phyloP scores from a whole-genome alignment of 2,888 invertebrate species.

The Drosophila parthenogenetica region DNA sequence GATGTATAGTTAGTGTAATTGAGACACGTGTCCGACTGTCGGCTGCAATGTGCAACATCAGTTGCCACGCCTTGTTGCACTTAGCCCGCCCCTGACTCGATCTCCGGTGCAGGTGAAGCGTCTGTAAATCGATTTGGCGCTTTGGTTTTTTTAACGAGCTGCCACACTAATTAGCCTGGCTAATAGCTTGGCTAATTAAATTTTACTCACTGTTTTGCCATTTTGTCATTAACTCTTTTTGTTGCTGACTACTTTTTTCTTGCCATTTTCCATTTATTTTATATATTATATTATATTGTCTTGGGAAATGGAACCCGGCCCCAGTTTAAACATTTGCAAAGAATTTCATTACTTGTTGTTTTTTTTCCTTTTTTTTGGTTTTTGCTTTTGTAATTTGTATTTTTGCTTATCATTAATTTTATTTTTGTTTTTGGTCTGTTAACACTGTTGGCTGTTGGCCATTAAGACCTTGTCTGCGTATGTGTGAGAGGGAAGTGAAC shows the following conservation, averaged over 20 bases:
- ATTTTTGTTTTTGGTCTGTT: constrained; percentile 19
- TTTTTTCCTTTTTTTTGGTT: constrained; percentile 14
- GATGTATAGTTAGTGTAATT: constrained; percentile 7
- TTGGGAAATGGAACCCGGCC: constrained; percentile 33
- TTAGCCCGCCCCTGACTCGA: too few relatives aligned
- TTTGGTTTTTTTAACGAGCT: constrained; percentile 45
- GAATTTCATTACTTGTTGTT: constrained; percentile 8
- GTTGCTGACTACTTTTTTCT: constrained; percentile 4
- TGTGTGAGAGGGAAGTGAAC: background rate
- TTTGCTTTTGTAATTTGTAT: constrained; percentile 6
- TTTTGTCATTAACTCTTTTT: constrained; percentile 29
- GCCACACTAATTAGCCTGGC: constrained; percentile 59
- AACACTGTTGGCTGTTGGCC: constrained; percentile 35
- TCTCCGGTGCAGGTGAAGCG: constrained; percentile 19
- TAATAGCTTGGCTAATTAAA: constrained; percentile 64
- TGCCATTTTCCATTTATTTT: background rate
- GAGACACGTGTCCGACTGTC: constrained; percentile 34
- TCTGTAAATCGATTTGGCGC: constrained; percentile 54
- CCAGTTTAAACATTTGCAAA: constrained; percentile 28
- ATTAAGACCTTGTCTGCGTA: constrained; percentile 21
- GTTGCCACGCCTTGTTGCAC: background rate
- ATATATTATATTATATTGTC: constrained; percentile 23
- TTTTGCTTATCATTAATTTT: constrained; percentile 49
- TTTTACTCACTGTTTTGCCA: constrained; percentile 42
- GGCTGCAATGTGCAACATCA: constrained; percentile 9